Conservation (phyloP, 92 coral and sea anemone genomes). For the Phymanthus crucifer region DNA sequence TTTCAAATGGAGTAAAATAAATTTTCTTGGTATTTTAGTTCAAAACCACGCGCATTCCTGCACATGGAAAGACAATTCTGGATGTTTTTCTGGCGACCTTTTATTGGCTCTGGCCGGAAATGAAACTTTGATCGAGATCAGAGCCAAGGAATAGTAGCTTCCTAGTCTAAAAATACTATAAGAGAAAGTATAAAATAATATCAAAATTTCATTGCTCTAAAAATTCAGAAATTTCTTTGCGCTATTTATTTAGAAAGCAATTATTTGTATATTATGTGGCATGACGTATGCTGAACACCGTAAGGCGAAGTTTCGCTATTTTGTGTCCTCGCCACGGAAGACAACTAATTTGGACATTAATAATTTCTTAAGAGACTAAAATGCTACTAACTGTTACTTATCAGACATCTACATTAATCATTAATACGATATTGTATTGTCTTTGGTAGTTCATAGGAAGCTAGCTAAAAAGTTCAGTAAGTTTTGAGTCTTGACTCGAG, state of each 20-base stretch:
- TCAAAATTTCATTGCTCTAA: not conserved
- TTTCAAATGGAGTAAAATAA: too few species aligned
- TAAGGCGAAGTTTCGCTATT: conserved; percentile 5
- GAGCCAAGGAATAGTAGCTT: not conserved
- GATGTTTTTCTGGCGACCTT: not conserved
- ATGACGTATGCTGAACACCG: not conserved
- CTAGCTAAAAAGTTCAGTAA: not conserved
- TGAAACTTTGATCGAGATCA: not conserved
- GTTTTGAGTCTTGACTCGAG: not conserved
- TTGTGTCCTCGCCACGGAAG: not conserved
- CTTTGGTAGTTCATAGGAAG: not conserved
- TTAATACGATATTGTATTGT: not conserved
- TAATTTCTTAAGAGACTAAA: not conserved
- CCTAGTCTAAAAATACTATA: not conserved
- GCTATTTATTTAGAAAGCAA: not conserved
- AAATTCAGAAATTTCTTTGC: not conserved
- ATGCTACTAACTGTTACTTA: not conserved
- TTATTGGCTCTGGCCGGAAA: not conserved
- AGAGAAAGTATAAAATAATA: not conserved
- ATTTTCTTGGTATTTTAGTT: too few species aligned
- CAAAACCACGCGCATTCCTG: too few species aligned
- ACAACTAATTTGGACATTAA: not conserved
- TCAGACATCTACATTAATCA: not conserved
- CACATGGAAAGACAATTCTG: not conserved
- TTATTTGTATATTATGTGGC: not conserved